A percentile compares a stretch with the other conserved stretches of the same genome.
phyloP scores from a whole-genome alignment of 2,888 invertebrate genomes.

The Lasioglossum oenotherae region DNA sequence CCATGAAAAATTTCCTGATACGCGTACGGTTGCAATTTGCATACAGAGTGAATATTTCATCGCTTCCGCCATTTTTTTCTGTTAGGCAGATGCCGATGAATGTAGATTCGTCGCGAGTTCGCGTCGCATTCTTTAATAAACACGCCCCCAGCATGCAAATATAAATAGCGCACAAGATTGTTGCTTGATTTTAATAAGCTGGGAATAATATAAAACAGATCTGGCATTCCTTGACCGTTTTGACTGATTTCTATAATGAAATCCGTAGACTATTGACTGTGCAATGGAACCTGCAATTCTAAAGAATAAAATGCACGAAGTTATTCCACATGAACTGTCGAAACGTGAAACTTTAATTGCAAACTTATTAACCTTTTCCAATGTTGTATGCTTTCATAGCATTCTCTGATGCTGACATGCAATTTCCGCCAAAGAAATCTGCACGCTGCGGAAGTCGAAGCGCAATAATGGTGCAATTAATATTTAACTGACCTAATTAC shows the following conservation, averaged over 20 bases:
- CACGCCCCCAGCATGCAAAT: background rate
- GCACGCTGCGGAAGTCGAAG: background rate
- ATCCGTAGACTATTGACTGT: background rate
- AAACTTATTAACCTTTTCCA: background rate
- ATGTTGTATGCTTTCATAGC: background rate
- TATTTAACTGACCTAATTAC: background rate
- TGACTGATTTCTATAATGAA: background rate
- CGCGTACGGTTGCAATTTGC: slow-evolving; percentile 45
- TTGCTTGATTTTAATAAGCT: background rate
- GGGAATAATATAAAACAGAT: background rate
- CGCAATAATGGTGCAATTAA: background rate
- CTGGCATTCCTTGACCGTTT: background rate
- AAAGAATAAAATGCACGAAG: background rate
- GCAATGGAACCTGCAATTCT: background rate
- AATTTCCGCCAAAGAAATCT: background rate
- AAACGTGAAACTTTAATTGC: background rate
- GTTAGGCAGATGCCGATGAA: slow-evolving; percentile 6
- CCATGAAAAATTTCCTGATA: slow-evolving; percentile 19
- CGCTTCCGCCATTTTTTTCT: background rate
- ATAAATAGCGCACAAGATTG: background rate
- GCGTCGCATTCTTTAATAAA: background rate
- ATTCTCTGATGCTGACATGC: background rate
- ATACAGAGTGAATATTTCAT: slow-evolving; percentile 42
- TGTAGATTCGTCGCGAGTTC: slow-evolving; percentile 12
- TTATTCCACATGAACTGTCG: background rate